Conservation (phyloP, 2,797 vertebrate species). For the Microcaecilia unicolor region DNA sequence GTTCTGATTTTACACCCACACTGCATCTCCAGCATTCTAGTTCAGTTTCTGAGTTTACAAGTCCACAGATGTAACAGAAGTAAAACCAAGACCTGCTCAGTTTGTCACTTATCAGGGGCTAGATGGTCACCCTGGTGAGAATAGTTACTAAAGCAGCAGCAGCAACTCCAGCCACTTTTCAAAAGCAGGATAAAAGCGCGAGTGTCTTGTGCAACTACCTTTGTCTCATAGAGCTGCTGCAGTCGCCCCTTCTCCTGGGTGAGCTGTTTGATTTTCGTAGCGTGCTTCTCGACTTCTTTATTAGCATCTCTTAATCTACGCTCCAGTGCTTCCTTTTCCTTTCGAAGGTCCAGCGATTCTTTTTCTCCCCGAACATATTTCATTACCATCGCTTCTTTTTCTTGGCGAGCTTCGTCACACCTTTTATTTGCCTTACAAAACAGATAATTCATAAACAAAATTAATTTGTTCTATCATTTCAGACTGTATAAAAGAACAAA, state of each 20-base stretch:
- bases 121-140: no score
- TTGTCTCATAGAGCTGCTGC: slow-evolving; percentile 82
- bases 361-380: slow-evolving; percentile 98
- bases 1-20: no score
- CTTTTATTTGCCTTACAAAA: slow-evolving; percentile 78
- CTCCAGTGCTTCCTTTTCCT: slow-evolving; percentile 88
- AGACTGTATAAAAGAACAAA: neutral
- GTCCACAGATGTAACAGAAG: no score
- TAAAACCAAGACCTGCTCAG: no score
- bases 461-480: no score
- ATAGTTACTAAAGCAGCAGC: no score
- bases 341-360: slow-evolving; percentile 88
- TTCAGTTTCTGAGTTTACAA: no score
- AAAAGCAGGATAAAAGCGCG: no score
- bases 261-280: slow-evolving; percentile 84
- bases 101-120: no score
- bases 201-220: no score
- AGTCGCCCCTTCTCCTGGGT: slow-evolving; percentile 91
- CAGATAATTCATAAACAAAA: neutral
- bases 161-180: no score
- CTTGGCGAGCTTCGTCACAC: slow-evolving; percentile 90
- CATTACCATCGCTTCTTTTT: slow-evolving; percentile 98
- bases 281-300: slow-evolving; percentile 88
- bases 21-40: no score
- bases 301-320: slow-evolving; percentile 84